A percentile compares a stretch with the other conserved stretches of the same genome.
These are phyloP conservation scores for Hypomesus transpacificus DNA, from an alignment of 2,113 vertebrate species.

Conservation along the genomic window DNA sequence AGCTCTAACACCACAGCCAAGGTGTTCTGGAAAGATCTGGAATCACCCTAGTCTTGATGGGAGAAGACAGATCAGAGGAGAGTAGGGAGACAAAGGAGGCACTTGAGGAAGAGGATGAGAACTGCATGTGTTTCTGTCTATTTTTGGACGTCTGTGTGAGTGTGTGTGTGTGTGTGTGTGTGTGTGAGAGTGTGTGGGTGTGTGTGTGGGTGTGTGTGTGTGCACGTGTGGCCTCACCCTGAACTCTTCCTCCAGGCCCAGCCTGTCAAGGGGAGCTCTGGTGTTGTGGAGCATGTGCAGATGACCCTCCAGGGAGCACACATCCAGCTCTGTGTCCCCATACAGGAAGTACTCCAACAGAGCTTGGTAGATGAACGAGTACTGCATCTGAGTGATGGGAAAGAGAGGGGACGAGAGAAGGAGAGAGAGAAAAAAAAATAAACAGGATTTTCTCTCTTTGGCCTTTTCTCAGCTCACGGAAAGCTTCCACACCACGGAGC, in stretches of 20 bases:
- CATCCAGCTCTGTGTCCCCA: constrained; percentile 95
- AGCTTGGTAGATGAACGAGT: constrained; percentile 98
- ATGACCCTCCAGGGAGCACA: constrained; percentile 94
- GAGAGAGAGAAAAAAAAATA: neutral
- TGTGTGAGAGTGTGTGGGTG: neutral
- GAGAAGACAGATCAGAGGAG: neutral
- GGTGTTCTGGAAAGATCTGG: neutral
- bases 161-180: too few relatives aligned
- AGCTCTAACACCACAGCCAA: too few relatives aligned
- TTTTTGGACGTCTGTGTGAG: too few relatives aligned
- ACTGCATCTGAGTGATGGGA: constrained; percentile 83
- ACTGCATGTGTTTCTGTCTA: too few relatives aligned
- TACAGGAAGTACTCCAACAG: constrained; percentile 96
- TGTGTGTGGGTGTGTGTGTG: too few relatives aligned
- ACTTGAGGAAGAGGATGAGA: neutral
- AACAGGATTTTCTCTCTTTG: too few relatives aligned
- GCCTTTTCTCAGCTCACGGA: too few relatives aligned
- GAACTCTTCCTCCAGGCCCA: constrained; percentile 96
- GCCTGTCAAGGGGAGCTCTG: constrained; percentile 79
- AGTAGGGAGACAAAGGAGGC: neutral
- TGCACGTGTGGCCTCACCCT: constrained; percentile 70
- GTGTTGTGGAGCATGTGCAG: constrained; percentile 84
- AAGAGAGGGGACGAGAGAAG: neutral
- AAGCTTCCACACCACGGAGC: too few relatives aligned
- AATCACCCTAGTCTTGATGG: neutral